These are phyloP conservation scores for Xylota segnis DNA, from an alignment of 2,888 invertebrate species.

Conservation along the genomic window DNA sequence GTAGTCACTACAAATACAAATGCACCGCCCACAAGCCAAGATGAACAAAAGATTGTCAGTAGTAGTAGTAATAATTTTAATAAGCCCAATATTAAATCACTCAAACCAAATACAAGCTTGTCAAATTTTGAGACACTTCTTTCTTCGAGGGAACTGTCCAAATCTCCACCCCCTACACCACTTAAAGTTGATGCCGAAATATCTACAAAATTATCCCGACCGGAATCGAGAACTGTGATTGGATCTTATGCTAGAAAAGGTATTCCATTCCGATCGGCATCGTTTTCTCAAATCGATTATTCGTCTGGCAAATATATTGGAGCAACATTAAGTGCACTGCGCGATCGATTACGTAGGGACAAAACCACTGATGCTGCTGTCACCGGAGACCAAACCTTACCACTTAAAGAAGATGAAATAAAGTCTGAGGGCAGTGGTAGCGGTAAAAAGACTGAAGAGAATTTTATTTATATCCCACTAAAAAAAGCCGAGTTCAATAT, in stretches of 20 bases:
- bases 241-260: constrained; percentile 88
- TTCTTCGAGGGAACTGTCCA: constrained; percentile 80
- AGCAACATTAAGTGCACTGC: constrained; percentile 82
- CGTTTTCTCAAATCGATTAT: constrained; percentile 94
- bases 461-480: constrained; percentile 81
- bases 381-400: constrained; percentile 59
- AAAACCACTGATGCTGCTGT: constrained; percentile 81
- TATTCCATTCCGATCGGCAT: constrained; percentile 92
- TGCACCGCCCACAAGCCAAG: not conserved
- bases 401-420: constrained; percentile 70
- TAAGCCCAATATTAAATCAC: constrained; percentile 68
- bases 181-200: constrained; percentile 78
- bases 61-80: constrained; percentile 66
- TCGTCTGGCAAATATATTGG: constrained; percentile 87
- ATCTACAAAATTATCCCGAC: constrained; percentile 85
- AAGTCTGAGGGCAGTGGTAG: constrained; percentile 55
- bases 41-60: constrained; percentile 27
- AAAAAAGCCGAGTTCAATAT: constrained; percentile 81
- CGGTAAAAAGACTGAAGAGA: constrained; percentile 77
- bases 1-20: not conserved
- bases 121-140: constrained; percentile 82
- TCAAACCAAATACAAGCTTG: constrained; percentile 82
- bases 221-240: constrained; percentile 87
- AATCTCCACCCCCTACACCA: constrained; percentile 79
- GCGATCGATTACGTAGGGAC: constrained; percentile 82